Percentiles rank a stretch among this genome's conserved stretches.
Evolutionary conservation across 1,140 invertebrate species (phyloP).

Genomic region (Drosophila ironensis): DNA sequence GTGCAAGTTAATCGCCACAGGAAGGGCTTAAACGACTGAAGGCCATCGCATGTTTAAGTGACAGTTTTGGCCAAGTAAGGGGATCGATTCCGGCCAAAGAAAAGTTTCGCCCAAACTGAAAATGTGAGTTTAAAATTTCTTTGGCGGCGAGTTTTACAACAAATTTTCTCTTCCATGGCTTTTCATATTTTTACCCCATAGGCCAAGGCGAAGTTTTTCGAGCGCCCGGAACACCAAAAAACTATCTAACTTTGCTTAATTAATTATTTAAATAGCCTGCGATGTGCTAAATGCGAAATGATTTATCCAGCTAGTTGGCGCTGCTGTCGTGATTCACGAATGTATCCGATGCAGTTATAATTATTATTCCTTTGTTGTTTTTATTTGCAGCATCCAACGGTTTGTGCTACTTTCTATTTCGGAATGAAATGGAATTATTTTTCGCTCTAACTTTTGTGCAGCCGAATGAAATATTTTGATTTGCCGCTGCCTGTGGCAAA

Average conservation of each 20-base stretch:
- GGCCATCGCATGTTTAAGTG: slow-evolving; percentile 2
- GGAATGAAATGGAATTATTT: slow-evolving; percentile 57
- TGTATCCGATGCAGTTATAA: slow-evolving; percentile 47
- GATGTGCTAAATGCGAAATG: slow-evolving; percentile 55
- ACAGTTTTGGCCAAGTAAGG: not conserved
- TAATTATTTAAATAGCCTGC: slow-evolving; percentile 62
- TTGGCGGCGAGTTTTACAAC: not conserved
- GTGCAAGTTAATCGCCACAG: slow-evolving; percentile 15
- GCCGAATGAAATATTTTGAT: slow-evolving; percentile 78
- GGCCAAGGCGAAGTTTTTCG: slow-evolving; percentile 1
- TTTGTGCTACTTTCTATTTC: slow-evolving; percentile 27
- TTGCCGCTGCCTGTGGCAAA: slow-evolving; percentile 78
- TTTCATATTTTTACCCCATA: not conserved
- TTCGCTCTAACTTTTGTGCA: slow-evolving; percentile 61
- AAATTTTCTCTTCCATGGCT: not conserved
- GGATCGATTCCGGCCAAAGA: not conserved
- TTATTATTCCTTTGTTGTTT: slow-evolving; percentile 29
- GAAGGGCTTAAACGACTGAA: not conserved
- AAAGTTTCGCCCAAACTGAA: not conserved
- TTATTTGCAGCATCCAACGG: no score
- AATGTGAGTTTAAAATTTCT: not conserved
- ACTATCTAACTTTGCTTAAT: slow-evolving; percentile 58
- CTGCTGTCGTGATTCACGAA: slow-evolving; percentile 2
- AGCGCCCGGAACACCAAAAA: not conserved
- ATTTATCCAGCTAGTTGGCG: slow-evolving; percentile 36